These are phyloP conservation scores for Lysiphlebus fabarum DNA, from an alignment of 1,140 invertebrate species.

Conservation along the genomic window DNA sequence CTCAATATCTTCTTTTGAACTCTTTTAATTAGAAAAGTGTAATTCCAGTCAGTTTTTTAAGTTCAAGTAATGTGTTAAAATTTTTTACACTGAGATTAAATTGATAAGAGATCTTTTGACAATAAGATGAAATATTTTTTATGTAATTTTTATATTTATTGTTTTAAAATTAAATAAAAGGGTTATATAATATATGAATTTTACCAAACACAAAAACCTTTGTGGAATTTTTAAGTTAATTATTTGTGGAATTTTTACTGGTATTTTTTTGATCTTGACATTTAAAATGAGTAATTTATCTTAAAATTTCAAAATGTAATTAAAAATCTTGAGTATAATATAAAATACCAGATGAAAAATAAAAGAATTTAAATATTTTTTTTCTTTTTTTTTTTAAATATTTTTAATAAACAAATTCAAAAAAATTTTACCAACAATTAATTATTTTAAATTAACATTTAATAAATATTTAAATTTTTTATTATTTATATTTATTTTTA, in stretches of 20 bases:
- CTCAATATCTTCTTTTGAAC: conserved; percentile 21
- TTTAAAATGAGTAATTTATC: conserved; percentile 43
- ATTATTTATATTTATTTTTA: too few relatives aligned
- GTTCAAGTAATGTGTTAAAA: too few relatives aligned
- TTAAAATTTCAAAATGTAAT: conserved; percentile 49
- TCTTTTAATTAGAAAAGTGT: conserved; percentile 24
- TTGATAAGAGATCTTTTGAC: too few relatives aligned
- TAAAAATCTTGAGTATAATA: conserved; percentile 47
- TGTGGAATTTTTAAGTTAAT: conserved; percentile 35
- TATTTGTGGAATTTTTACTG: conserved; percentile 26
- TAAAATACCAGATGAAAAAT: conserved; percentile 37
- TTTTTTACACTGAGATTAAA: too few relatives aligned
- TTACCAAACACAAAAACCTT: conserved; percentile 11
- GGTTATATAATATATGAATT: conserved; percentile 10
- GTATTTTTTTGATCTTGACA: conserved; percentile 23
- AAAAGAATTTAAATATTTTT: conserved; percentile 30
- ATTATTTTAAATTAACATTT: too few relatives aligned
- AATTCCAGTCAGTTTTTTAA: background rate
- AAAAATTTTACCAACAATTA: conserved; percentile 21
- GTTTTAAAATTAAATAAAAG: background rate
- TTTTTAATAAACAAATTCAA: background rate
- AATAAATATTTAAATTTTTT: too few relatives aligned
- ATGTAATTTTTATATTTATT: too few relatives aligned
- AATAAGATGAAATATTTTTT: too few relatives aligned
- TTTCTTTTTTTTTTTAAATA: background rate